A percentile compares a stretch with the other conserved stretches of the same genome.
Evolutionary conservation across 2,888 invertebrate genomes (phyloP).

Genomic region (Sycophila texana): DNA sequence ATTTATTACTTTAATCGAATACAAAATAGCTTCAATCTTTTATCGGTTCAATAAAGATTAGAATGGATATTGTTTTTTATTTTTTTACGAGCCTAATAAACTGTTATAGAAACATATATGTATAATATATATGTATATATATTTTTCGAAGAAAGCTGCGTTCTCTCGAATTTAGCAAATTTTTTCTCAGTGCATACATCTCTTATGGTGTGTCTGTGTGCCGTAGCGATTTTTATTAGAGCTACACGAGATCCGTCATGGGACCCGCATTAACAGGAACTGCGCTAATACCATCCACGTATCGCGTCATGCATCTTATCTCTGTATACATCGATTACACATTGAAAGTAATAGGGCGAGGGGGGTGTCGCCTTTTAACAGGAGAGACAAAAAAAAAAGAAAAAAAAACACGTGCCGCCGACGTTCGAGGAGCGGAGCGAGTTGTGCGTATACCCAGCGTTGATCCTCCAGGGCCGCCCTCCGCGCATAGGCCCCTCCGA

Average conservation of each 20-base stretch:
- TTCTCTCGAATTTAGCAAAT: neutral
- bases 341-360: constrained; percentile 15
- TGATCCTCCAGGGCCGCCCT: neutral
- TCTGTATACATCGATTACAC: constrained; percentile 43
- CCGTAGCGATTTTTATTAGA: constrained; percentile 25
- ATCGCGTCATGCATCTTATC: constrained; percentile 51
- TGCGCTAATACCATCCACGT: constrained; percentile 53
- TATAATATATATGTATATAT: neutral
- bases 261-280: constrained; percentile 51
- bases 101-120: too few relatives aligned
- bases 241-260: constrained; percentile 50
- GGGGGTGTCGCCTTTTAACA: too few relatives aligned
- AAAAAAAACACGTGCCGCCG: constrained; percentile 13
- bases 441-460: neutral
- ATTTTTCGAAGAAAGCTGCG: neutral
- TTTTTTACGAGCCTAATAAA: too few relatives aligned
- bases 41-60: too few relatives aligned
- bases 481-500: too few relatives aligned
- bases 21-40: too few relatives aligned
- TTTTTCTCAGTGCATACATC: constrained; percentile 28
- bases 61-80: too few relatives aligned
- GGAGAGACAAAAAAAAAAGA: constrained; percentile 1
- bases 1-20: too few relatives aligned
- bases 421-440: constrained; percentile 13
- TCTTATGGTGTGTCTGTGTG: neutral